A percentile compares a stretch with the other conserved stretches of the same genome.
Conservation (phyloP, 2,113 vertebrate genomes). For the Oncorhynchus mykiss region DNA sequence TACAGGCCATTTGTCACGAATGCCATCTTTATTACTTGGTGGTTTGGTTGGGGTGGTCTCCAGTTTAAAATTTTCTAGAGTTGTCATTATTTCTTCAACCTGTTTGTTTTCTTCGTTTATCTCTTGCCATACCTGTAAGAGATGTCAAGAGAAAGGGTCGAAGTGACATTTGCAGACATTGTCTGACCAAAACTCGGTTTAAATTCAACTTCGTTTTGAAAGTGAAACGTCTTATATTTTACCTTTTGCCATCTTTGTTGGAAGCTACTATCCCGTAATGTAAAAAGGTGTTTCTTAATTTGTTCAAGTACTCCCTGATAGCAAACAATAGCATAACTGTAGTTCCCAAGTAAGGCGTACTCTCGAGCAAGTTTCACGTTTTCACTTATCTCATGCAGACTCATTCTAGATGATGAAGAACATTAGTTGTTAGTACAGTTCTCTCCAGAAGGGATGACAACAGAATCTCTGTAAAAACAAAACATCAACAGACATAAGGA, state of each 20-base stretch:
- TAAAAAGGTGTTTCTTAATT: slow-evolving; percentile 87
- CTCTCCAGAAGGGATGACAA: too few relatives aligned
- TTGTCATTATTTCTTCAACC: slow-evolving; percentile 92
- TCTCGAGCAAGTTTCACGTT: slow-evolving; percentile 95
- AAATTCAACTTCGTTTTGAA: not conserved
- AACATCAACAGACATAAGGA: too few relatives aligned
- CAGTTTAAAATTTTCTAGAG: slow-evolving; percentile 88
- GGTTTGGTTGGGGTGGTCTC: slow-evolving; percentile 83
- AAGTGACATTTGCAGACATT: not conserved
- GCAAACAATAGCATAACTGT: slow-evolving; percentile 91
- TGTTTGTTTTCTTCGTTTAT: slow-evolving; percentile 90
- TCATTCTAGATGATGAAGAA: slow-evolving; percentile 77
- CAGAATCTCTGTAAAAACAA: too few relatives aligned
- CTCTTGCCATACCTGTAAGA: slow-evolving; percentile 89
- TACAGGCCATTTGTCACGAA: slow-evolving; percentile 82
- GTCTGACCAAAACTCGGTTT: not conserved
- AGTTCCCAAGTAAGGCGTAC: slow-evolving; percentile 95
- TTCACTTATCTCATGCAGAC: slow-evolving; percentile 92
- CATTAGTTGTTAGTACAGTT: not conserved
- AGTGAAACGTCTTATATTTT: slow-evolving; percentile 14
- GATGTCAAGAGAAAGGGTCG: slow-evolving; percentile 7
- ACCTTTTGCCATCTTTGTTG: slow-evolving; percentile 98
- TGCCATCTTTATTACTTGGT: slow-evolving; percentile 76
- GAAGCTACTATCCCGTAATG: slow-evolving; percentile 80
- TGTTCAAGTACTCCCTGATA: slow-evolving; percentile 94